phyloP scores from a whole-genome alignment of 2,113 vertebrate species.

The Hydrolagus affinis region DNA sequence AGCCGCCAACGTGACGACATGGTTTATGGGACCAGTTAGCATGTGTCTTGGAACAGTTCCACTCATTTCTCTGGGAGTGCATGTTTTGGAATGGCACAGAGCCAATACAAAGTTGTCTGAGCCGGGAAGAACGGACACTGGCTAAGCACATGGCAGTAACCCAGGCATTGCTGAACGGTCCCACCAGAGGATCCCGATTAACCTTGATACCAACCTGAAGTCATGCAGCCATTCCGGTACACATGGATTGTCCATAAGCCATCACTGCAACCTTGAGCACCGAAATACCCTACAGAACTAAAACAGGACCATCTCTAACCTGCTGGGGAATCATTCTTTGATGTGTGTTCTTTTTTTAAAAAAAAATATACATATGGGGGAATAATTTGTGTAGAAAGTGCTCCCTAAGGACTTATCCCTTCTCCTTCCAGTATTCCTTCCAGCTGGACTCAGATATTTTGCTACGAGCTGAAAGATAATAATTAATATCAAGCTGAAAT shows the following conservation, averaged over 20 bases:
- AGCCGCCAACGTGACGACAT: too few relatives aligned
- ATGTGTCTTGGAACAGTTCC: too few relatives aligned
- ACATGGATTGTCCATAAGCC: not conserved
- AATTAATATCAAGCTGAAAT: too few relatives aligned
- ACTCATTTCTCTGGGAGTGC: too few relatives aligned
- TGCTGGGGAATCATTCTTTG: not conserved
- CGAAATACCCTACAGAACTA: not conserved
- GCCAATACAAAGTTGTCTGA: not conserved
- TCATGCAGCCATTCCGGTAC: not conserved
- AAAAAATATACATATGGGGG: not conserved
- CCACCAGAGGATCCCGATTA: conserved; percentile 13
- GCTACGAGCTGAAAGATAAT: conserved; percentile 6
- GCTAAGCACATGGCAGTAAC: not conserved
- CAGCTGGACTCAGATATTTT: conserved; percentile 2
- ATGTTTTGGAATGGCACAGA: not conserved
- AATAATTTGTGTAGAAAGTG: not conserved
- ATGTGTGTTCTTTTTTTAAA: conserved; percentile 1
- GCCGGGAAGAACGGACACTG: not conserved
- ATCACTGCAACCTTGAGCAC: not conserved
- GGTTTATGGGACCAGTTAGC: too few relatives aligned
- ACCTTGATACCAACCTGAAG: not conserved
- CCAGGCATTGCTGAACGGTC: not conserved
- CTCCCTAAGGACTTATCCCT: not conserved
- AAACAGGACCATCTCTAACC: not conserved
- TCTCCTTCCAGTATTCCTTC: not conserved